Evolutionary conservation across 2,888 invertebrate genomes (phyloP).

Genomic region (Hanleya hanleyi): DNA sequence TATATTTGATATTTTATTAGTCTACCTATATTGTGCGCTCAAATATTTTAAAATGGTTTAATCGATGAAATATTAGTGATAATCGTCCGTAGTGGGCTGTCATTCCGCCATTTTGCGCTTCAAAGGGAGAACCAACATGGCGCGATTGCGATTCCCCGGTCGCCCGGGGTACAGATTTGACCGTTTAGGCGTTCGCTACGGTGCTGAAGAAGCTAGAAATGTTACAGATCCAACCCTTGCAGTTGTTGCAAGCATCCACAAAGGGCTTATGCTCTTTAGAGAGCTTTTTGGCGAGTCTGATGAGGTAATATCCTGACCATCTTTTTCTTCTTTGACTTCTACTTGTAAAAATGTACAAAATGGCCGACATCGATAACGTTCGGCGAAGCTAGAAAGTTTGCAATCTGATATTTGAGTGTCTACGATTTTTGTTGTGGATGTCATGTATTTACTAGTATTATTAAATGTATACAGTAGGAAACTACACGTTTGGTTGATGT

Average conservation of each 20-base stretch:
- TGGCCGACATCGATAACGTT: conserved; percentile 58
- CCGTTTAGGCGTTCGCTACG: conserved; percentile 59
- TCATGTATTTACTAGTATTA: no score
- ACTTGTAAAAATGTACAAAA: conserved; percentile 42
- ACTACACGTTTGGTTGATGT: no score
- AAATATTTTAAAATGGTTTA: no score
- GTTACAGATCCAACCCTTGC: conserved; percentile 60
- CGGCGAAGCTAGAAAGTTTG: no score
- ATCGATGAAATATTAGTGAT: no score
- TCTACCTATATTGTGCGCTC: no score
- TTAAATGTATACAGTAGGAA: no score
- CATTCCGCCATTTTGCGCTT: conserved; percentile 26
- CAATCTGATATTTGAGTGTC: background rate
- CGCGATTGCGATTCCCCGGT: conserved; percentile 72
- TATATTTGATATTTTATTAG: background rate
- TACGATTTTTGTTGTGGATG: background rate
- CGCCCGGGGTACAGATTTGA: conserved; percentile 71
- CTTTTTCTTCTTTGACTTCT: conserved; percentile 5
- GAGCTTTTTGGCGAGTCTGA: conserved; percentile 70
- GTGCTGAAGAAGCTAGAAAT: conserved; percentile 63
- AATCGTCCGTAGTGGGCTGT: background rate
- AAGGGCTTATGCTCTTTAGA: conserved; percentile 62
- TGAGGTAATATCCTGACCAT: conserved; percentile 58
- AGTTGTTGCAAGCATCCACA: conserved; percentile 65
- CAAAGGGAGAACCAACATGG: conserved; percentile 62